A percentile compares a stretch with the other conserved stretches of the same genome.
These are phyloP conservation scores for Seriola rivoliana DNA, from an alignment of 2,113 vertebrate genomes.

Conservation along the genomic window DNA sequence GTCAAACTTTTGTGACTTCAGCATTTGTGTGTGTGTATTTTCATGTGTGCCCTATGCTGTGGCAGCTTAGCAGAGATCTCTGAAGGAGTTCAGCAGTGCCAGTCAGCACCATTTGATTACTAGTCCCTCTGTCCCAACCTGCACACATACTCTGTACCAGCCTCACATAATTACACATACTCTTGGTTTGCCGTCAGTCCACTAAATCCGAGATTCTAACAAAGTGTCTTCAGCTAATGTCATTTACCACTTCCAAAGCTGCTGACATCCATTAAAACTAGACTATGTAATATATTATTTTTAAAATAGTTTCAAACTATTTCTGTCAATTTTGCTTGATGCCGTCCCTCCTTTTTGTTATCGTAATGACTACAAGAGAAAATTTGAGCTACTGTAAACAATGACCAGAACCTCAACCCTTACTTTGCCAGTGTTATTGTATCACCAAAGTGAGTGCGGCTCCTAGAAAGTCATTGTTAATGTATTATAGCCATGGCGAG, in stretches of 20 bases:
- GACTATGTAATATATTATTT: not conserved
- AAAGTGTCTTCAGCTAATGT: not conserved
- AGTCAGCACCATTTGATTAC: constrained; percentile 55
- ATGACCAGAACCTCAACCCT: no score
- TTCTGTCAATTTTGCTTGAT: not conserved
- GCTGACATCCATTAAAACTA: not conserved
- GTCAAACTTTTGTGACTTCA: not conserved
- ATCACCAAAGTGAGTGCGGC: not conserved
- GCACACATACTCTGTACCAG: not conserved
- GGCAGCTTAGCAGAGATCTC: constrained; percentile 29
- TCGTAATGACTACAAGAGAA: not conserved
- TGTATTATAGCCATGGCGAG: not conserved
- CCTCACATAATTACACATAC: not conserved
- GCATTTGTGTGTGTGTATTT: constrained; percentile 27
- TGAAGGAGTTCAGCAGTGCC: constrained; percentile 35
- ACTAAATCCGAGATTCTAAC: not conserved
- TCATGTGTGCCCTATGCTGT: not conserved
- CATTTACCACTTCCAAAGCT: not conserved
- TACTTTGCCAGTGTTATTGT: not conserved
- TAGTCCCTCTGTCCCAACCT: not conserved
- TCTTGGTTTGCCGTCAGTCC: constrained; percentile 4
- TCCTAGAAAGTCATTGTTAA: not conserved
- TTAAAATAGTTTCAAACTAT: not conserved
- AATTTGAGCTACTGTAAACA: not conserved
- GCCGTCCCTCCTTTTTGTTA: not conserved